Evolutionary conservation across 2,113 vertebrate species (phyloP).

Genomic region (Psammodynastes pulverulentus): DNA sequence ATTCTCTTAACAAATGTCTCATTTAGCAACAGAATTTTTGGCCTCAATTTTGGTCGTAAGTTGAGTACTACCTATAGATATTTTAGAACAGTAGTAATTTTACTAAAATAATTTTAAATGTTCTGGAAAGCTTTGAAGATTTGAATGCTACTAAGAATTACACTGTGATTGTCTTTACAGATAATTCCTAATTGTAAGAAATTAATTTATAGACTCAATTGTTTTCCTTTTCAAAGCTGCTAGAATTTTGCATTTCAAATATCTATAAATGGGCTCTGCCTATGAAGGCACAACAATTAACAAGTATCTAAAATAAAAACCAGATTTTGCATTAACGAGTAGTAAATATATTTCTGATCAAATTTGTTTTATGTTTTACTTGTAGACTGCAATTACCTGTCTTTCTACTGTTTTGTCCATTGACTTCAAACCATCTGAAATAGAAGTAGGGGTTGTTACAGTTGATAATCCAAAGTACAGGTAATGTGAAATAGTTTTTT

Average conservation of each 20-base stretch:
- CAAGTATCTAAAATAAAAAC: neutral
- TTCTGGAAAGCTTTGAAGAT: neutral
- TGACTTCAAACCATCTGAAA: constrained; percentile 96
- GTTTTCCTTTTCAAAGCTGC: neutral
- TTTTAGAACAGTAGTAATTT: too few species aligned
- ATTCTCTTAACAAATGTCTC: too few species aligned
- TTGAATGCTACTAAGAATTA: neutral
- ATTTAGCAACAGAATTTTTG: too few species aligned
- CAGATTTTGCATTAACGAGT: neutral
- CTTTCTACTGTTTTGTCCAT: constrained; percentile 94
- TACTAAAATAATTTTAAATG: neutral
- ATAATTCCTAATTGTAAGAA: neutral
- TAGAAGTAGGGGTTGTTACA: constrained; percentile 92
- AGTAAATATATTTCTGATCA: constrained; percentile 3
- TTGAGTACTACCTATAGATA: too few species aligned
- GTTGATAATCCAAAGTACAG: constrained; percentile 93
- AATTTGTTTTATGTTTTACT: constrained; percentile 19
- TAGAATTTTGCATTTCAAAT: neutral
- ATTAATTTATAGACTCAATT: neutral
- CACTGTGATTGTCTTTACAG: neutral
- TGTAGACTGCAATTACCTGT: constrained; percentile 92
- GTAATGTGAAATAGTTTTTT: constrained; percentile 63
- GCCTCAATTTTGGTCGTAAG: too few species aligned
- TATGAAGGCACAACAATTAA: neutral
- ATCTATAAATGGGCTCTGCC: neutral